phyloP scores from a whole-genome alignment of 2,113 vertebrate genomes.

The Apeltes quadracus region DNA sequence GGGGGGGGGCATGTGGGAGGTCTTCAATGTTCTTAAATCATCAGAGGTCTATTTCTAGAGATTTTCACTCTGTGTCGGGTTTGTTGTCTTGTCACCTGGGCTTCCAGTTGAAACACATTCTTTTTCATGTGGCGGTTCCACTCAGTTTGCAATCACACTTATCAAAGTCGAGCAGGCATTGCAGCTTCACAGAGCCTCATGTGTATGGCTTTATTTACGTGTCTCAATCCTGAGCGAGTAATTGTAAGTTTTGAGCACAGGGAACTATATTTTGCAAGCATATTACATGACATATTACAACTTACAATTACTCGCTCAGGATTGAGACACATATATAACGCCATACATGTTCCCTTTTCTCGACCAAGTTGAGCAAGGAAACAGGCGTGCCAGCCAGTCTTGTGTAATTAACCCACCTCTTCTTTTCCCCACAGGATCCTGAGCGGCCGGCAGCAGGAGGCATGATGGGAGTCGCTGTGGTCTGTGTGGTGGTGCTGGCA shows the following conservation, averaged over 20 bases:
- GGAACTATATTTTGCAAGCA: too few relatives aligned
- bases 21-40: too few relatives aligned
- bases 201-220: too few relatives aligned
- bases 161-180: background rate
- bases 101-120: background rate
- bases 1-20: too few relatives aligned
- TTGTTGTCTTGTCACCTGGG: too few relatives aligned
- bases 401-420: background rate
- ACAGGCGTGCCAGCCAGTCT: background rate
- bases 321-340: too few relatives aligned
- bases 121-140: constrained; percentile 9
- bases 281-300: too few relatives aligned
- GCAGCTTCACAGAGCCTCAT: background rate
- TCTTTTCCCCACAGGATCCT: background rate
- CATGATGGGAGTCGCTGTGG: constrained; percentile 82
- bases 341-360: background rate
- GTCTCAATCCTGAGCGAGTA: too few relatives aligned
- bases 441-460: constrained; percentile 4
- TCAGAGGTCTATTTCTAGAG: too few relatives aligned
- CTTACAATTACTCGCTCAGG: too few relatives aligned
- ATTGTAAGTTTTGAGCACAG: too few relatives aligned
- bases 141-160: background rate
- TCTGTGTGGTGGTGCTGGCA: constrained; percentile 77
- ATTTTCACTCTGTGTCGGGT: too few relatives aligned
- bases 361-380: background rate